Percentiles rank a stretch among this genome's conserved stretches.
Conservation (phyloP, 2,113 vertebrate genomes). For the Chionodraco myersi region DNA sequence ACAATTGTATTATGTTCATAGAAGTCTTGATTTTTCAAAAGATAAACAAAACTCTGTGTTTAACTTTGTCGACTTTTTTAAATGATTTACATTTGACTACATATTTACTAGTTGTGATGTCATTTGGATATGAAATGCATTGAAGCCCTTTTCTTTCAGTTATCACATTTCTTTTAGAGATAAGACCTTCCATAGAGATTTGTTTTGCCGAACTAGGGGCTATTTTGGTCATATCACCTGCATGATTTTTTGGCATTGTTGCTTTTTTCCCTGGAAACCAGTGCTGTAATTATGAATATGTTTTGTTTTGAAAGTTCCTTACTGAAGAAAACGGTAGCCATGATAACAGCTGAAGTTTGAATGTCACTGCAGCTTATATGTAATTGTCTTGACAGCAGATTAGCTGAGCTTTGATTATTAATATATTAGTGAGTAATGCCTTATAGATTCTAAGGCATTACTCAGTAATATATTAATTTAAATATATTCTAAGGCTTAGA, state of each 20-base stretch:
- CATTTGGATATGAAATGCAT: background rate
- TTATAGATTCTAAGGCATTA: too few species aligned
- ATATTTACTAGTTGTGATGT: background rate
- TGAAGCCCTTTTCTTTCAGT: background rate
- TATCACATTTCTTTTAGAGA: too few species aligned
- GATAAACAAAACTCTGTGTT: slow-evolving; percentile 27
- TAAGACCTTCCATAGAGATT: background rate
- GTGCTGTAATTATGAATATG: too few species aligned
- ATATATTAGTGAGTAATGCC: background rate
- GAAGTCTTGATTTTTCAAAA: slow-evolving; percentile 35
- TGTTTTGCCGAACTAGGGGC: background rate
- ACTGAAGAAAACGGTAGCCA: too few species aligned
- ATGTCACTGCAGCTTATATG: too few species aligned
- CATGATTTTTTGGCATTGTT: background rate
- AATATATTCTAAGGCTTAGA: background rate
- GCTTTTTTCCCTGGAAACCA: background rate
- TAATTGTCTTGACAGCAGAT: too few species aligned
- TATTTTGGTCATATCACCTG: background rate
- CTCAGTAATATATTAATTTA: background rate
- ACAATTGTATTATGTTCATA: slow-evolving; percentile 24
- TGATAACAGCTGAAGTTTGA: too few species aligned
- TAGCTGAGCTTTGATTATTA: background rate
- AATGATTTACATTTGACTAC: slow-evolving; percentile 4
- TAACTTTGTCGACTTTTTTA: background rate
- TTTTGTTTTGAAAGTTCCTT: too few species aligned